Percentiles rank a stretch among this genome's conserved stretches.
Conservation (phyloP, 2,113 vertebrate species). For the Dinomys branickii region DNA sequence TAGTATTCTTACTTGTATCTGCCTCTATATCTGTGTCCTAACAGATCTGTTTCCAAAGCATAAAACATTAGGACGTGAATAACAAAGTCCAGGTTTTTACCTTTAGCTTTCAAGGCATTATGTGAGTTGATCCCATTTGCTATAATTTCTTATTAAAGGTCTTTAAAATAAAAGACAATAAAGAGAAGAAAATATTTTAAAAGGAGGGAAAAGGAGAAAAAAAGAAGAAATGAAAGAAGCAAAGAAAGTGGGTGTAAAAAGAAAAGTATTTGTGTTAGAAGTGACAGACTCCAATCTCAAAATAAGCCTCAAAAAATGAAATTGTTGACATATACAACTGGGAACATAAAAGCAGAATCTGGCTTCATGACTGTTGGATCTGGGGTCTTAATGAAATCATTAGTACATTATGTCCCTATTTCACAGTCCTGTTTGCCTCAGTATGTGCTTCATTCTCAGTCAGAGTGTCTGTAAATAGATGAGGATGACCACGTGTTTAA, state of each 20-base stretch:
- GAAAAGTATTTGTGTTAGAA: neutral
- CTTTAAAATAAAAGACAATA: neutral
- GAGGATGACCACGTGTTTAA: neutral
- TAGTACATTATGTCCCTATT: conserved; percentile 37
- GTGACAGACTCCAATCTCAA: neutral
- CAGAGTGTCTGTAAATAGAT: neutral
- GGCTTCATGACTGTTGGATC: conserved; percentile 39
- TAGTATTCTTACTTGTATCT: neutral
- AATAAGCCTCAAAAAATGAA: conserved; percentile 62
- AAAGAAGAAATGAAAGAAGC: neutral
- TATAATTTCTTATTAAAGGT: conserved; percentile 1
- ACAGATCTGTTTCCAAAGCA: neutral
- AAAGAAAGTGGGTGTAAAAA: neutral
- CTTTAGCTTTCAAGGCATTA: neutral
- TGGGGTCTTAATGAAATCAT: conserved; percentile 44
- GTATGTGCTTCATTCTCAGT: conserved; percentile 29
- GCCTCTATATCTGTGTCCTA: neutral
- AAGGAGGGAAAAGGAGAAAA: neutral
- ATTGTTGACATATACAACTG: conserved; percentile 34
- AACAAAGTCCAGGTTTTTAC: neutral
- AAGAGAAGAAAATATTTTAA: neutral
- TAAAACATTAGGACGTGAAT: neutral
- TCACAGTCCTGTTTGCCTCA: conserved; percentile 21
- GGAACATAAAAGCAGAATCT: conserved; percentile 29
- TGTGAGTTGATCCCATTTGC: neutral